Evolutionary conservation across 1,140 invertebrate species (phyloP).

Genomic region (Lithobius niger): DNA sequence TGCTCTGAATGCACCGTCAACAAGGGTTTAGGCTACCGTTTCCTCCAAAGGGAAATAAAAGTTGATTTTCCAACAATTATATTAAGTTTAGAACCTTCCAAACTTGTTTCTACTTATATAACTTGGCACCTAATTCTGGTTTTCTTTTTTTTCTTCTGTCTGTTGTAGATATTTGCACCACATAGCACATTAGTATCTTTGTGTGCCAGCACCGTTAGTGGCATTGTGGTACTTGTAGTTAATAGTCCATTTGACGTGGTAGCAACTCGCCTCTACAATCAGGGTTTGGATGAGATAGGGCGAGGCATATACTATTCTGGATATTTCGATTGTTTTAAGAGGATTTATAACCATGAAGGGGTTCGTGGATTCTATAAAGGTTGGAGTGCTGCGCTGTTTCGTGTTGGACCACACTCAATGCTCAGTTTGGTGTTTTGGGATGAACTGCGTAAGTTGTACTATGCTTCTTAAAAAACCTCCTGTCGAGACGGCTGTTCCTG

Average conservation of each 20-base stretch:
- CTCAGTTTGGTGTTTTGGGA: constrained; percentile 72
- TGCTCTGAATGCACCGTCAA: too few species aligned
- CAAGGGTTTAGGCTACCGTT: too few species aligned
- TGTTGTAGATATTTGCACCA: constrained; percentile 37
- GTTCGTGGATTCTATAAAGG: constrained; percentile 69
- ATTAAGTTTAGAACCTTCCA: too few species aligned
- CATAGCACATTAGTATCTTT: constrained; percentile 50
- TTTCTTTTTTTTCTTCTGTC: too few species aligned
- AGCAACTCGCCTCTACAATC: constrained; percentile 78
- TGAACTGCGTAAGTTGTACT: constrained; percentile 37
- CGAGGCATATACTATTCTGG: constrained; percentile 50
- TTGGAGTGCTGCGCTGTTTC: constrained; percentile 60
- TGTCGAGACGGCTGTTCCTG: too few species aligned
- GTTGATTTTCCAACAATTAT: too few species aligned
- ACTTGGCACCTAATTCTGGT: too few species aligned
- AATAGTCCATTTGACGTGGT: constrained; percentile 86
- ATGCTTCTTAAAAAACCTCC: too few species aligned
- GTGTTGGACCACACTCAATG: constrained; percentile 68
- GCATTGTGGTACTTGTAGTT: constrained; percentile 57
- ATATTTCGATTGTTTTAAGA: constrained; percentile 53
- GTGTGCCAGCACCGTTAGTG: constrained; percentile 57
- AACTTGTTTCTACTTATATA: too few species aligned
- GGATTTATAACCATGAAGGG: constrained; percentile 58
- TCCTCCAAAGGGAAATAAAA: too few species aligned
- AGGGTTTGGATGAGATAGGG: constrained; percentile 40